phyloP scores from a whole-genome alignment of 2,888 invertebrate species.

The Plagiodera versicolora region DNA sequence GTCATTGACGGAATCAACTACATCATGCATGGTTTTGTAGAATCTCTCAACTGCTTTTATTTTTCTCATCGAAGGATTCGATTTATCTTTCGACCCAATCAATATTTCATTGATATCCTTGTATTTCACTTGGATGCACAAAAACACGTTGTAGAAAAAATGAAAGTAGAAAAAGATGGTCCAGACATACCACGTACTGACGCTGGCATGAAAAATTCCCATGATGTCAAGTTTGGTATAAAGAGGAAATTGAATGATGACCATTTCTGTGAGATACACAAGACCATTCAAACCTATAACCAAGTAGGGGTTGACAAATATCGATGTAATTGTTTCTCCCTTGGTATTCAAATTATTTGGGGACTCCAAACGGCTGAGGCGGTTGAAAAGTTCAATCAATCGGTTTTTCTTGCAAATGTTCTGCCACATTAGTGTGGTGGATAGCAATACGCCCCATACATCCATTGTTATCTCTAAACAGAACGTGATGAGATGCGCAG shows the following conservation, averaged over 20 bases:
- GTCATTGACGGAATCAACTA: background rate
- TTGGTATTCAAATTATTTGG: background rate
- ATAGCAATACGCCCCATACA: background rate
- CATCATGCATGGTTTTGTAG: background rate
- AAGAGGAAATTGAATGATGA: too few relatives aligned
- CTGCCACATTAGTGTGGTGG: background rate
- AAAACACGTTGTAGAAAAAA: background rate
- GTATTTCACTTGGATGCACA: background rate
- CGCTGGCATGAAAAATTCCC: too few relatives aligned
- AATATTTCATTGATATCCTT: background rate
- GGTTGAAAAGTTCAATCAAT: background rate
- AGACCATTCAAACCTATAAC: background rate
- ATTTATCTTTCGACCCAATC: background rate
- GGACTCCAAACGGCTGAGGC: background rate
- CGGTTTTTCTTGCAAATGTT: background rate
- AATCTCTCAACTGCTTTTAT: background rate
- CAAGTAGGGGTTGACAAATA: background rate
- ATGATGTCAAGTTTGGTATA: too few relatives aligned
- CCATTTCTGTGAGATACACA: background rate
- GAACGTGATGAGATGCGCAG: background rate
- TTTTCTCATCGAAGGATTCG: background rate
- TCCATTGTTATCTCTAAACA: background rate
- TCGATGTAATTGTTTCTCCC: background rate
- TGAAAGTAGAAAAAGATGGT: background rate
- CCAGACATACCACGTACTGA: background rate